Evolutionary conservation across 2,797 vertebrate genomes (phyloP).

Genomic region (Phylloscopus collybita): DNA sequence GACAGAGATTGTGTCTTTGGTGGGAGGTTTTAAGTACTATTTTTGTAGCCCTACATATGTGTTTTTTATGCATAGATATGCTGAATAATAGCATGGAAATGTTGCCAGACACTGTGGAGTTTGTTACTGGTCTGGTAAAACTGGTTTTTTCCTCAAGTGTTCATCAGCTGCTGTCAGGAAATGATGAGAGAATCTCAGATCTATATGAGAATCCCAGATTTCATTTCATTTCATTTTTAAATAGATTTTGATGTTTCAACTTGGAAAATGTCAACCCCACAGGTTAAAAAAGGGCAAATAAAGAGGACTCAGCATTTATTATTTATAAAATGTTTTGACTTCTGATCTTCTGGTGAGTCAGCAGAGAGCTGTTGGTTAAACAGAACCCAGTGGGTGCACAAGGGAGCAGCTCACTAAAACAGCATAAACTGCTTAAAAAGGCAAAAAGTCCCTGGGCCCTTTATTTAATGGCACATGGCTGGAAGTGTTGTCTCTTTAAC

Average conservation of each 20-base stretch:
- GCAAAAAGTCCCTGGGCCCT: not conserved
- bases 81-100: not conserved
- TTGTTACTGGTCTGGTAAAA: not conserved
- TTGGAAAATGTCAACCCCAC: not conserved
- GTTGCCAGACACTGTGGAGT: not conserved
- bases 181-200: not conserved
- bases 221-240: not conserved
- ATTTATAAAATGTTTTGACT: conserved; percentile 34
- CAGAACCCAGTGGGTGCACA: not conserved
- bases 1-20: not conserved
- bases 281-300: conserved; percentile 8
- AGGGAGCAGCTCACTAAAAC: not conserved
- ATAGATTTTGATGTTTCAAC: not conserved
- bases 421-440: not conserved
- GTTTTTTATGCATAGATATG: not conserved
- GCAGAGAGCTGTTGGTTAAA: not conserved
- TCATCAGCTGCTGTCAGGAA: not conserved
- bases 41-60: accelerated
- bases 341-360: not conserved
- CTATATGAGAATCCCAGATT: not conserved
- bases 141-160: not conserved
- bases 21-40: not conserved
- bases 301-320: not conserved
- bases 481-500: not conserved
- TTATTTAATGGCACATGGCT: not conserved